Base-by-base conservation (phyloP, 1,140 invertebrate genomes). In the Parasteatoda tepidariorum region DNA sequence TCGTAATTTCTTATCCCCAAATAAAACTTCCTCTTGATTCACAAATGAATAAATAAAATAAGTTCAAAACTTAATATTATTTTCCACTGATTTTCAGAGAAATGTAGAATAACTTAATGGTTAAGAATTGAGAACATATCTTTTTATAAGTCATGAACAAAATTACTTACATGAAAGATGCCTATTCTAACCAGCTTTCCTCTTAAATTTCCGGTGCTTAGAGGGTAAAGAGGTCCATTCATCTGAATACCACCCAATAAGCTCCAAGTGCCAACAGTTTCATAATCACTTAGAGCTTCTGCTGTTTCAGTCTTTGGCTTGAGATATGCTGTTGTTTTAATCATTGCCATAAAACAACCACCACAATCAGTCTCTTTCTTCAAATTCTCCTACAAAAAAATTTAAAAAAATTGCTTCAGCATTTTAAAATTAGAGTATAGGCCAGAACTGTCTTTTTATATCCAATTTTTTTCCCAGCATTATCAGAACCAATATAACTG, bases 151-250 rank as follows among this genome's bases (percentile, higher is more conserved):
- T n/a, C 31, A 38, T 18, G 13, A 6, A 3, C 26, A 18, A n/a
- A 30, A 15, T 15, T 34, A 84, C 84, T 84, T 84, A 86, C 86
- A 74, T 84, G 33, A 24, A 83, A 54, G 7, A 87, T 83, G 9
- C 87, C 87, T 33, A 87, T 84, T 18, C 78, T 83, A 33, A 87
- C 33, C n/a, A 34, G 66, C 57, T 54, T 83, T 59, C 86, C 84
- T 26, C 85, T 62, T 11, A 86, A 79, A 84, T 85, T 85, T 15
- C 78, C 84, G 5, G 75, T 73, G 3, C 64, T 76, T 5, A 38
- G 15, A 2, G 83, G 74, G 31, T 83, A 74, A 11, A 86, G 55
- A 13, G 78, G 31, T 54, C 38, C 68, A 33, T 61, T 59, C 33
- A 75, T 67, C 2, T 38, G 78, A 18, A 71, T 26, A 22, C 86